phyloP scores from a whole-genome alignment of 2,797 vertebrate genomes.

The Eurystomus glaucurus region DNA sequence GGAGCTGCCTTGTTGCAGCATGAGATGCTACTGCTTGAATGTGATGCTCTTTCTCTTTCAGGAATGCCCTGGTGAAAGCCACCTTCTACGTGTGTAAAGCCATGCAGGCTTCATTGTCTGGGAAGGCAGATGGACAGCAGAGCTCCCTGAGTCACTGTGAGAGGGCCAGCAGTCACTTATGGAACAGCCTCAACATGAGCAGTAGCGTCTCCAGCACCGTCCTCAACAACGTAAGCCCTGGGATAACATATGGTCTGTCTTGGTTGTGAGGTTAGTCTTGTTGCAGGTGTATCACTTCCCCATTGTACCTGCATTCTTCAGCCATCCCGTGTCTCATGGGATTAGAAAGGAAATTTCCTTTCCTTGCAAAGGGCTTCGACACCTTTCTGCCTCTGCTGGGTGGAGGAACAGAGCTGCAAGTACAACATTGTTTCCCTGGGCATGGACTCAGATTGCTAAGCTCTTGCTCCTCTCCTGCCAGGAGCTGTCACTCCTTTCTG shows the following conservation, averaged over 20 bases:
- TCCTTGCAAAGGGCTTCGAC: neutral
- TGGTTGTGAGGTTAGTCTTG: neutral
- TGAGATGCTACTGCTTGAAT: neutral
- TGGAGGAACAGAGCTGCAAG: neutral
- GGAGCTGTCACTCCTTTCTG: neutral
- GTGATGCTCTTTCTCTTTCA: slow-evolving; percentile 49
- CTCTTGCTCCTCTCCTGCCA: fast-evolving
- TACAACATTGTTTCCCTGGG: fast-evolving
- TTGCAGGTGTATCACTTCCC: neutral
- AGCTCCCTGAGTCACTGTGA: slow-evolving; percentile 90
- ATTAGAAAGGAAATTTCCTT: neutral
- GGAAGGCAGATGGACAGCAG: slow-evolving; percentile 89
- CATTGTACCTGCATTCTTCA: neutral
- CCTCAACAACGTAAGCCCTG: slow-evolving; percentile 88
- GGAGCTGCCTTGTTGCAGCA: neutral
- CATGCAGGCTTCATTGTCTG: slow-evolving; percentile 90
- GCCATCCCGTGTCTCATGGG: neutral
- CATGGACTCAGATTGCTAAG: neutral
- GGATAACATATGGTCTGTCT: neutral
- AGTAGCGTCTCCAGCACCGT: slow-evolving; percentile 80
- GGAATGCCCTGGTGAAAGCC: slow-evolving; percentile 92
- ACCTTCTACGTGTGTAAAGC: slow-evolving; percentile 92
- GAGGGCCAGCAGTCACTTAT: slow-evolving; percentile 91
- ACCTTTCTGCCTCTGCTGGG: neutral
- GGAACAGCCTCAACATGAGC: slow-evolving; percentile 90